Base-by-base conservation (phyloP, 2,113 vertebrate genomes). In the Toxotes chatareus region DNA sequence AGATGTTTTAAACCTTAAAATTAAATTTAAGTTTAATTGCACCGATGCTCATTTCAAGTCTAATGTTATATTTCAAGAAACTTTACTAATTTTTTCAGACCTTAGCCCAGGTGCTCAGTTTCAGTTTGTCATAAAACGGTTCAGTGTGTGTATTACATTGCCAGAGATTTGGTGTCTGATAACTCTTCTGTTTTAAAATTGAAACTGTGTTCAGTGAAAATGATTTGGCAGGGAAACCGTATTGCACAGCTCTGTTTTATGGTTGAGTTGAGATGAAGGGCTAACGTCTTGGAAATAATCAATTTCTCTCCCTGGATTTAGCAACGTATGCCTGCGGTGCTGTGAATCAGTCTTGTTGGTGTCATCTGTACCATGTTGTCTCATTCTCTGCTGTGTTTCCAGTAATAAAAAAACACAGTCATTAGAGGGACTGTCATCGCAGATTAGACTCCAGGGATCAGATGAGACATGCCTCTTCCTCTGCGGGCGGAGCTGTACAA, bases 381-480 rank as follows among this genome's bases (percentile, higher is more conserved):
- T 56, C 42, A 36, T 40, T 62, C 34, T 66, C 17, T 27, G 42
- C 62, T 32, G 42, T 76, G 68, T 69, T 80, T 85, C 47, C 57
- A 49, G 74, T 56, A 67, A 86, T 85, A 49, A 75, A 85, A 85
- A 73, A 64, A 69, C 51, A 31, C 63, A 34, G 46, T 80, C 62
- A 81, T 86, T 75, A 83, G 56, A 62, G 23, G 7, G 16, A 13
- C 53, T 87, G 81, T 88, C 73, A 68, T 68, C 76, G 61, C 80
- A 82, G 85, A 88, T 88, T 86, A 90, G 64, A 69, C 76, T 85
- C 60, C 4, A 16, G 79, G 79, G 75, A 89, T 85, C 64, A 59
- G 79, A 88, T 85, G 13, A 79, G 73, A 85, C 67, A 34, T 55
- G 71, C 36, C 51, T 68, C 70, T 84, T 89, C 82, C 81, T 83